phyloP scores from a whole-genome alignment of 2,888 invertebrate species.

The Macrosiphum euphorbiae region DNA sequence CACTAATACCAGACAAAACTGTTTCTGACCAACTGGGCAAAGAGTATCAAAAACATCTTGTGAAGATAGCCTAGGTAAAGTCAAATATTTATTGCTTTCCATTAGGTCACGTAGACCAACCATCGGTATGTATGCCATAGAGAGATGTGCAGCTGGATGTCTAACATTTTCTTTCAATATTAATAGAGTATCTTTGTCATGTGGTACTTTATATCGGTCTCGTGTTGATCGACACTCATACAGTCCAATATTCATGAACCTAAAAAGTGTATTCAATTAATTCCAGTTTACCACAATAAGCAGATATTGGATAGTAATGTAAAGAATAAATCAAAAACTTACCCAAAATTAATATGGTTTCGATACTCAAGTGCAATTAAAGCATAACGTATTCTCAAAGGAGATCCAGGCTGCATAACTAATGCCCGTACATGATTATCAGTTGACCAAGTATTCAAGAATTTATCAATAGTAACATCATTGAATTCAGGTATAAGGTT shows the following conservation, averaged over 20 bases:
- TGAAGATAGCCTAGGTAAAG: conserved; percentile 91
- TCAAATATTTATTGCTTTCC: conserved; percentile 88
- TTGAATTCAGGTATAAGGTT: conserved; percentile 76
- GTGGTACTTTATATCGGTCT: conserved; percentile 79
- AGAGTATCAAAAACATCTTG: conserved; percentile 86
- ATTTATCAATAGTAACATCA: conserved; percentile 78
- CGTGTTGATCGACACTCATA: conserved; percentile 48
- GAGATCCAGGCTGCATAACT: conserved; percentile 84
- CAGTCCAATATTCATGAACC: conserved; percentile 62
- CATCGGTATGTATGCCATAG: conserved; percentile 91
- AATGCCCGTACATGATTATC: conserved; percentile 93
- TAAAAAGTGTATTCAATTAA: conserved; percentile 49
- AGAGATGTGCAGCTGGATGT: conserved; percentile 86
- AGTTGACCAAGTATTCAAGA: conserved; percentile 85
- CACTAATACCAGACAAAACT: conserved; percentile 84
- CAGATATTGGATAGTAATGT: background rate
- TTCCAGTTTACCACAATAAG: background rate
- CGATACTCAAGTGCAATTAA: conserved; percentile 89
- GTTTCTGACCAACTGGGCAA: conserved; percentile 89
- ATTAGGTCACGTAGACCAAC: conserved; percentile 90
- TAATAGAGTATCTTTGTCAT: conserved; percentile 83
- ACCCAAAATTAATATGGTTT: conserved; percentile 90
- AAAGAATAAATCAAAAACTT: conserved; percentile 69
- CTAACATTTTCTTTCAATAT: conserved; percentile 89
- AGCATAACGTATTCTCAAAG: conserved; percentile 86